phyloP scores from a whole-genome alignment of 2,888 invertebrate genomes.

The Lasioglossum lativentre region DNA sequence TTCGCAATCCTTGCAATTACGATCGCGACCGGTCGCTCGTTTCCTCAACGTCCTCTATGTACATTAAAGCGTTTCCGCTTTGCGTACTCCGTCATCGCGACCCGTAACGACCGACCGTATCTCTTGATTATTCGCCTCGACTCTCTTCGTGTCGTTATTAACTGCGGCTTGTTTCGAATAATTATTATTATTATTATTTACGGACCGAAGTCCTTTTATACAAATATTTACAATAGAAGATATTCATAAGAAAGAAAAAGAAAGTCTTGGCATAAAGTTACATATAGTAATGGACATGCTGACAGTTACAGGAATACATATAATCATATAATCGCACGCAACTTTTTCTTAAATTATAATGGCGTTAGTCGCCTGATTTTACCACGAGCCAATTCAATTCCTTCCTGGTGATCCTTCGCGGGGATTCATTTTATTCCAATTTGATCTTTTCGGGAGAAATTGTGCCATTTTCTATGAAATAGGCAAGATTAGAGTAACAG shows the following conservation, averaged over 20 bases:
- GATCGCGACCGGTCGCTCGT: conserved; percentile 29
- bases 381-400: neutral
- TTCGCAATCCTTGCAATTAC: conserved; percentile 60
- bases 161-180: neutral
- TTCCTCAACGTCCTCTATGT: conserved; percentile 42
- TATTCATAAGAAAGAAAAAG: no score
- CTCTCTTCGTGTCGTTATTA: conserved; percentile 33
- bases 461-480: neutral
- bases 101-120: conserved; percentile 45
- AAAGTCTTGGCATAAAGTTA: no score
- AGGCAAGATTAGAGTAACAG: no score
- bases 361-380: conserved; percentile 11
- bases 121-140: conserved; percentile 22
- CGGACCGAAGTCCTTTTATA: no score
- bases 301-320: no score
- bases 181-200: no score
- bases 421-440: neutral
- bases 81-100: conserved; percentile 9
- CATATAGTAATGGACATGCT: no score
- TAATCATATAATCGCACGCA: no score
- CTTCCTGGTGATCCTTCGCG: neutral
- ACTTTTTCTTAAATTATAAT: no score
- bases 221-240: no score
- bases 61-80: conserved; percentile 61
- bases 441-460: neutral